Percentiles rank a stretch among this genome's conserved stretches.
Evolutionary conservation across 2,113 vertebrate species (phyloP).

Genomic region (Apodemus speciosus): DNA sequence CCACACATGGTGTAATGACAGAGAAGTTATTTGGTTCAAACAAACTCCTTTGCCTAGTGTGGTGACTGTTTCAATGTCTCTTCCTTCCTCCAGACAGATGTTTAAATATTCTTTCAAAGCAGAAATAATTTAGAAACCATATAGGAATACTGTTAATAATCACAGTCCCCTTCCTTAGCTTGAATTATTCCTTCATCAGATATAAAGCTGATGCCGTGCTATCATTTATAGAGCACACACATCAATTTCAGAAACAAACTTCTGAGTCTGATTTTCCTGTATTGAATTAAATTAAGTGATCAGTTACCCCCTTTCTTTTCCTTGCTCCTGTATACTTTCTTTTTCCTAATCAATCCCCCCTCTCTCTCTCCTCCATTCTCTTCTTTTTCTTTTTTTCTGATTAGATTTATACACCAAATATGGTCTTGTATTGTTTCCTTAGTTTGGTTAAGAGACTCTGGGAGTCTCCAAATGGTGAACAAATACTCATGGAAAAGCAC

Average conservation of each 20-base stretch:
- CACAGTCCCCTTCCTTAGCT: not conserved
- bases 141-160: not conserved
- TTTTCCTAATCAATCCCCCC: not conserved
- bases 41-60: not conserved
- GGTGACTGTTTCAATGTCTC: not conserved
- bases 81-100: not conserved
- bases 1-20: not conserved
- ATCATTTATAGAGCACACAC: not conserved
- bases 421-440: not conserved
- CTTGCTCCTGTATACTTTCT: not conserved
- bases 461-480: conserved; percentile 56
- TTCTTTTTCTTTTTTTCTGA: not conserved
- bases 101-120: conserved; percentile 51
- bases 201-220: not conserved
- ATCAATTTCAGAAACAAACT: not conserved
- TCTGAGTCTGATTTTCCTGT: not conserved
- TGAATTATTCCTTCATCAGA: not conserved
- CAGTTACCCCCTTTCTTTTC: not conserved
- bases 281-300: not conserved
- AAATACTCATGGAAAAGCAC: conserved; percentile 72
- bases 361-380: not conserved
- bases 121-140: conserved; percentile 36
- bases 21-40: conserved; percentile 9
- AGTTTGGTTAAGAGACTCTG: conserved; percentile 34
- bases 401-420: not conserved